Conservation (phyloP, 2,113 vertebrate species). For the Micronisus gabar region DNA sequence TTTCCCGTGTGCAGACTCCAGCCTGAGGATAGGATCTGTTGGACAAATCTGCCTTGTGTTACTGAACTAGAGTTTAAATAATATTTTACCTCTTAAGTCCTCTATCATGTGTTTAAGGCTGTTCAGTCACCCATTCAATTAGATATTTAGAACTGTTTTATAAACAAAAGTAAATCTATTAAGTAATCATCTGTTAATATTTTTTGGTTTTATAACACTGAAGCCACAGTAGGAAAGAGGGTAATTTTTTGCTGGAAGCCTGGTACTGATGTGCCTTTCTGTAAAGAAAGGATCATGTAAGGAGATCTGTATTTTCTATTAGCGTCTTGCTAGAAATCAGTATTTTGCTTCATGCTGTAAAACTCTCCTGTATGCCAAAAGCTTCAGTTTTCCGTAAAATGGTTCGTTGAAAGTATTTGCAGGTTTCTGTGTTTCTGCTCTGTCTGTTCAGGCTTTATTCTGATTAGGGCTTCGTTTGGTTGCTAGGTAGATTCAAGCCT, state of each 20-base stretch:
- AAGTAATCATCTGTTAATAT: background rate
- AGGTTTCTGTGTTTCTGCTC: background rate
- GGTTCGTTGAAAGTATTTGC: background rate
- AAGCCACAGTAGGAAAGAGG: background rate
- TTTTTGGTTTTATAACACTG: background rate
- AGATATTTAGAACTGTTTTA: background rate
- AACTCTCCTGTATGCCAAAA: background rate
- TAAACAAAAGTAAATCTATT: background rate
- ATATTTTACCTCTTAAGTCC: background rate
- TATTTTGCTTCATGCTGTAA: background rate
- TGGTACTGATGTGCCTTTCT: background rate
- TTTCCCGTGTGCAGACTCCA: background rate
- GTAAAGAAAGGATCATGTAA: background rate
- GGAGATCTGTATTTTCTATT: background rate
- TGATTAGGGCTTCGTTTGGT: background rate
- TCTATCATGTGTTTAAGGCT: background rate
- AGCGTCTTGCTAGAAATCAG: background rate
- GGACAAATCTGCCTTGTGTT: background rate
- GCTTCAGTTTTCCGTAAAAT: background rate
- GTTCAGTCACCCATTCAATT: background rate
- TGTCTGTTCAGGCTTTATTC: background rate
- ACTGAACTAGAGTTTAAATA: background rate
- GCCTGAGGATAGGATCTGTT: background rate
- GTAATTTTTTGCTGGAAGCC: background rate
- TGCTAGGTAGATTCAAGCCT: background rate